phyloP scores from a whole-genome alignment of 1,140 invertebrate genomes.

The Cotesia typhae region DNA sequence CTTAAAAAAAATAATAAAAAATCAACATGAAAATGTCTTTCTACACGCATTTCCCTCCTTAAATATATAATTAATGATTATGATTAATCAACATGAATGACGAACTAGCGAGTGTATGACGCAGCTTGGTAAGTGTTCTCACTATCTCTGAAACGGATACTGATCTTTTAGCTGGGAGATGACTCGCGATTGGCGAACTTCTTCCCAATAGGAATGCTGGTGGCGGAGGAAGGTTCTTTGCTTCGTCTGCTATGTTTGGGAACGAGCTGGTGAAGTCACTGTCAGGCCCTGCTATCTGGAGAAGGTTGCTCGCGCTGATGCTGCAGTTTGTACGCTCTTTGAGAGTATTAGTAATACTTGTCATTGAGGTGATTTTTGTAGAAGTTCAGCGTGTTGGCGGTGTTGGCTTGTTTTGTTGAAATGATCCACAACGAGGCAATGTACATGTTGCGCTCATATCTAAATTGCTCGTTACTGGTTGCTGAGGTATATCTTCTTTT shows the following conservation, averaged over 20 bases:
- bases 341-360: slow-evolving; percentile 29
- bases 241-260: slow-evolving; percentile 50
- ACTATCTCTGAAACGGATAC: slow-evolving; percentile 84
- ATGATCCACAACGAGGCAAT: slow-evolving; percentile 69
- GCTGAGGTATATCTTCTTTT: slow-evolving; percentile 75
- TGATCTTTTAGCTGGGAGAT: slow-evolving; percentile 54
- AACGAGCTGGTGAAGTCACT: too few species aligned
- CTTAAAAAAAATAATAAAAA: too few species aligned
- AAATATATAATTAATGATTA: too few species aligned
- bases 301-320: neutral
- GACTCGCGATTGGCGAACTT: slow-evolving; percentile 58
- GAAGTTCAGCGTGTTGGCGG: slow-evolving; percentile 87
- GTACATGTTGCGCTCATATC: slow-evolving; percentile 45
- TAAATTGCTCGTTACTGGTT: slow-evolving; percentile 68
- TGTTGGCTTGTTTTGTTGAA: slow-evolving; percentile 73
- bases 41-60: too few species aligned
- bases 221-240: slow-evolving; percentile 82
- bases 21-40: too few species aligned
- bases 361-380: slow-evolving; percentile 69
- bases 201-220: slow-evolving; percentile 82
- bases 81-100: slow-evolving; percentile 66
- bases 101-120: slow-evolving; percentile 86
- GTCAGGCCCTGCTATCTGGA: too few species aligned
- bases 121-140: slow-evolving; percentile 82
- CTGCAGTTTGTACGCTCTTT: neutral